A percentile compares a stretch with the other conserved stretches of the same genome.
These are phyloP conservation scores for Latheticus oryzae DNA, from an alignment of 2,888 invertebrate species.

Conservation along the genomic window DNA sequence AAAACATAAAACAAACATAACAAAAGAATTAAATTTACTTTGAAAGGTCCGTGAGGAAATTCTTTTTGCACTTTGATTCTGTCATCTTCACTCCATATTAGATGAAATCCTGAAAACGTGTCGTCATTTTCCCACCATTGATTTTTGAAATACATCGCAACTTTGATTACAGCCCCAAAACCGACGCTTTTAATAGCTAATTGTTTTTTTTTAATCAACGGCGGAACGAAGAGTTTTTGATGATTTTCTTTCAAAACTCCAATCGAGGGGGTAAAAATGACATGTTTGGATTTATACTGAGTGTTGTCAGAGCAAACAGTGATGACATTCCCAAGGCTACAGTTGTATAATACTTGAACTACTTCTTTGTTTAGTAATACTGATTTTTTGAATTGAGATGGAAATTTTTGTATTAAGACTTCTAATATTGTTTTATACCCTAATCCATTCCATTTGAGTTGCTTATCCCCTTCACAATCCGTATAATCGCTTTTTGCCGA, in stretches of 20 bases:
- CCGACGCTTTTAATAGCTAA: conserved; percentile 49
- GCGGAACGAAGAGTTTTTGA: conserved; percentile 46
- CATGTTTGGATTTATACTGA: conserved; percentile 69
- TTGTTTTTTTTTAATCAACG: conserved; percentile 46
- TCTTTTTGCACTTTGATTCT: conserved; percentile 47
- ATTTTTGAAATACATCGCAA: conserved; percentile 47
- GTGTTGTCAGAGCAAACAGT: conserved; percentile 66
- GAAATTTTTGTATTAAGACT: conserved; percentile 67
- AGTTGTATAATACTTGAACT: conserved; percentile 44
- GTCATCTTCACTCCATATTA: conserved; percentile 51
- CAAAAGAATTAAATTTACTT: conserved; percentile 33
- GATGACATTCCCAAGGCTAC: conserved; percentile 39
- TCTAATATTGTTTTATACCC: conserved; percentile 76
- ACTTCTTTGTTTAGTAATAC: conserved; percentile 51
- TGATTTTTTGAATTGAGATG: conserved; percentile 53
- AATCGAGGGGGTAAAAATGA: conserved; percentile 69
- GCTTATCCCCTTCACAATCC: conserved; percentile 75
- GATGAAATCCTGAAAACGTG: conserved; percentile 32
- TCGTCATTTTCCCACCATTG: conserved; percentile 47
- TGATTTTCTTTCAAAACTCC: conserved; percentile 51
- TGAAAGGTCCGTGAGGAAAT: conserved; percentile 52
- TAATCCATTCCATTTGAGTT: conserved; percentile 77
- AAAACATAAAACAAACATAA: conserved; percentile 58
- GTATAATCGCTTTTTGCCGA: conserved; percentile 75
- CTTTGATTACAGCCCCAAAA: conserved; percentile 51